phyloP scores from a whole-genome alignment of 2,888 invertebrate species.

The Tortrix viridana region DNA sequence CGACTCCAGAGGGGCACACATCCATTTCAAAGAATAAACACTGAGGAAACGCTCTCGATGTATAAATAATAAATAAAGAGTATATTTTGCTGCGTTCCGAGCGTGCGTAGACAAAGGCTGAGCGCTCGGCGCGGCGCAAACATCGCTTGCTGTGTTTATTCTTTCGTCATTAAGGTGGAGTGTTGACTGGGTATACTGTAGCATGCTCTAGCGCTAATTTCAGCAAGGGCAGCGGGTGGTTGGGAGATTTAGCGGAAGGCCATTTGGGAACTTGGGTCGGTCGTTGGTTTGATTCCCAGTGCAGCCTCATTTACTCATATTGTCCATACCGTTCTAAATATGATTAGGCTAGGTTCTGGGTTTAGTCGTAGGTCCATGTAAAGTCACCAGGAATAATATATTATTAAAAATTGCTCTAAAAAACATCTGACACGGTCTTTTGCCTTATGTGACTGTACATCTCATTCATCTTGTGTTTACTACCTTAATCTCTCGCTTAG shows the following conservation, averaged over 20 bases:
- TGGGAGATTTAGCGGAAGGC: constrained; percentile 5
- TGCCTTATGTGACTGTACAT: no score
- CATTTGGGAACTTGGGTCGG: constrained; percentile 4
- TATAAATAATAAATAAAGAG: constrained; percentile 81
- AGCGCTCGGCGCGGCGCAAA: constrained; percentile 64
- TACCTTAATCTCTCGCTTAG: no score
- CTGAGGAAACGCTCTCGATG: constrained; percentile 74
- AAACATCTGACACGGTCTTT: no score
- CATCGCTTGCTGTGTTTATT: constrained; percentile 70
- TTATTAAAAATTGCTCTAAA: no score
- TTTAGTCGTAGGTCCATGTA: no score
- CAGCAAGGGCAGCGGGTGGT: constrained; percentile 59
- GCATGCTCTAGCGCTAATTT: constrained; percentile 72
- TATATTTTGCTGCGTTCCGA: constrained; percentile 73
- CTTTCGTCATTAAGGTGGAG: constrained; percentile 78
- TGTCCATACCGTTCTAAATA: no score
- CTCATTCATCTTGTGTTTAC: no score
- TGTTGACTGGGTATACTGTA: constrained; percentile 60
- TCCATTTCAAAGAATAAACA: constrained; percentile 81
- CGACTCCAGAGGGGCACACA: constrained; percentile 62
- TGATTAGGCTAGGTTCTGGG: no score
- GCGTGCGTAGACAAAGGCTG: constrained; percentile 76
- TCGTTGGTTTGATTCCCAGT: no score
- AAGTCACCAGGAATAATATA: no score
- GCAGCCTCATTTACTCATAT: no score